These are phyloP conservation scores for Danio albolineatus DNA, from an alignment of 2,797 vertebrate species.

Conservation along the genomic window DNA sequence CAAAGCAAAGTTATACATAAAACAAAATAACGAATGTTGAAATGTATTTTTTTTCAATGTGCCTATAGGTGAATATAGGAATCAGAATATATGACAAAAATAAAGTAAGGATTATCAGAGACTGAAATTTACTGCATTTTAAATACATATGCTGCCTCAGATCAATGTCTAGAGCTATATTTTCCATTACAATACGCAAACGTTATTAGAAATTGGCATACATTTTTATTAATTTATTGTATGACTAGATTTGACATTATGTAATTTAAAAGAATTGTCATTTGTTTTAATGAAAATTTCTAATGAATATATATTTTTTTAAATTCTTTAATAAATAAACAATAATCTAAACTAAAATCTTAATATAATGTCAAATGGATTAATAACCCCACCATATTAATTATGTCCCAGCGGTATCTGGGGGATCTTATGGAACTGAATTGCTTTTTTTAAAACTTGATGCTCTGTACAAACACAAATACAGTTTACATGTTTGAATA, in stretches of 20 bases:
- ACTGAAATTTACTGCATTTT: not conserved
- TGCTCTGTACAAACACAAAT: not conserved
- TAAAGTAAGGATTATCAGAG: not conserved
- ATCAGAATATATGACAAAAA: not conserved
- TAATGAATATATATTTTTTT: not conserved
- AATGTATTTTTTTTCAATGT: too few species aligned
- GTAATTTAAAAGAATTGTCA: not conserved
- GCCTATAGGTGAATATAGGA: too few species aligned
- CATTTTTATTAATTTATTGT: too few species aligned
- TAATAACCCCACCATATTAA: not conserved
- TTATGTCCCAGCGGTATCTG: not conserved
- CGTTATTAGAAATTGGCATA: not conserved
- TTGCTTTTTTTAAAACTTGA: not conserved
- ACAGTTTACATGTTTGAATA: not conserved
- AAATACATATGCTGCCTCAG: not conserved
- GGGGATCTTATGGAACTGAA: not conserved
- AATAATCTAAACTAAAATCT: not conserved
- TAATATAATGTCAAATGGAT: not conserved
- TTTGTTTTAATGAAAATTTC: not conserved
- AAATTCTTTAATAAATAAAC: conserved; percentile 1
- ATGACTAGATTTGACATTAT: not conserved
- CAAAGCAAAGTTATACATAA: too few species aligned
- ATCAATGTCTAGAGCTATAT: not conserved
- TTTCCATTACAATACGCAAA: not conserved
- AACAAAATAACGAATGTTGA: too few species aligned